Evolutionary conservation across 2,888 invertebrate genomes (phyloP).

Genomic region (Oasisia sp.): DNA sequence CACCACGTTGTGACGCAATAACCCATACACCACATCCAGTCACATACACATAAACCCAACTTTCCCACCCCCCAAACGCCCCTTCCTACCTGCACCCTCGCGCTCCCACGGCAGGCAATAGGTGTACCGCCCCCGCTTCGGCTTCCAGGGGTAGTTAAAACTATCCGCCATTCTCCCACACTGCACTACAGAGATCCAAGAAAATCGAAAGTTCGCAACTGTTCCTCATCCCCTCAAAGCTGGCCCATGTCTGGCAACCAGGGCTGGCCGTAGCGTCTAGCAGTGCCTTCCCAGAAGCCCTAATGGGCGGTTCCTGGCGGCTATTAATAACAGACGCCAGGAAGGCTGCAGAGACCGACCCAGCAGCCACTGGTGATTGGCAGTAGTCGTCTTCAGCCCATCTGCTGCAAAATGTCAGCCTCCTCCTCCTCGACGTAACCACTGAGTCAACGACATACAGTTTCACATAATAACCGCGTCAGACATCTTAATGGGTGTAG

Average conservation of each 20-base stretch:
- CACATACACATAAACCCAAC: too few species aligned
- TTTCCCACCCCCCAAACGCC: background rate
- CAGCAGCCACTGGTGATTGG: background rate
- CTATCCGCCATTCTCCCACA: background rate
- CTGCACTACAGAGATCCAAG: background rate
- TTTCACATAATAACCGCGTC: background rate
- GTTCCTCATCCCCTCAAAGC: background rate
- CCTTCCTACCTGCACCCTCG: background rate
- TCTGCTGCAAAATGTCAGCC: background rate
- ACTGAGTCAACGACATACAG: background rate
- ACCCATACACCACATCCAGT: background rate
- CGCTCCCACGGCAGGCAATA: background rate
- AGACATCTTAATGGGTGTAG: background rate
- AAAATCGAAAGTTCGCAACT: background rate
- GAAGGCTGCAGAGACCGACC: background rate
- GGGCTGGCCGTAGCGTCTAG: background rate
- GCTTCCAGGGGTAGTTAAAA: background rate
- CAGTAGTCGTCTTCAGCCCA: background rate
- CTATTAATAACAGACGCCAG: conserved; percentile 12
- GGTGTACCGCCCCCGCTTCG: background rate
- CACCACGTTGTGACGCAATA: background rate
- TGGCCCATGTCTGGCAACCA: conserved; percentile 4
- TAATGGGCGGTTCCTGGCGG: conserved; percentile 4
- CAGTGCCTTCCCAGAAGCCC: background rate
- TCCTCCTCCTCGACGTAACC: background rate